A percentile compares a stretch with the other conserved stretches of the same genome.
phyloP scores from a whole-genome alignment of 2,113 vertebrate species.

The Bos javanicus region DNA sequence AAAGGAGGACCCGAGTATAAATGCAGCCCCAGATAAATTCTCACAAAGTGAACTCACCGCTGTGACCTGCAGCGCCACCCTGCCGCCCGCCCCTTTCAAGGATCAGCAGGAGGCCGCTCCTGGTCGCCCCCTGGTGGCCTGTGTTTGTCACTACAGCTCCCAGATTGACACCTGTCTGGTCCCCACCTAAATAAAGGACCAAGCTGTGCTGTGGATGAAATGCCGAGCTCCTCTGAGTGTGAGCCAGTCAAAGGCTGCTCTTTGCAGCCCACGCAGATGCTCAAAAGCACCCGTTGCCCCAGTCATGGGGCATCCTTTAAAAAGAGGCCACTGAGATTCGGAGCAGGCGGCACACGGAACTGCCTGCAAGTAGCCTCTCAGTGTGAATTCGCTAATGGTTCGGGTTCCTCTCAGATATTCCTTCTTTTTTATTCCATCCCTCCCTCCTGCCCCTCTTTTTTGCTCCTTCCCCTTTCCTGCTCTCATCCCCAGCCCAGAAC shows the following conservation, averaged over 20 bases:
- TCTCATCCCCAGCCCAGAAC: neutral
- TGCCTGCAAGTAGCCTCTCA: neutral
- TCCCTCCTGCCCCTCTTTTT: no score
- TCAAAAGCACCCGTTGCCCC: no score
- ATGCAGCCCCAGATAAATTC: no score
- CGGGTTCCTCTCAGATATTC: fast-evolving
- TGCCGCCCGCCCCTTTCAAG: no score
- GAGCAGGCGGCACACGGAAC: neutral
- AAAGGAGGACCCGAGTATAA: fast-evolving
- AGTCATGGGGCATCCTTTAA: neutral
- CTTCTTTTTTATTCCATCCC: neutral
- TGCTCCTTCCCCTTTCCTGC: neutral
- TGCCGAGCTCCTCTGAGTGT: fast-evolving
- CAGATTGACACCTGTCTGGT: neutral
- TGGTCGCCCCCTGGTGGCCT: neutral
- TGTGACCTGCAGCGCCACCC: no score
- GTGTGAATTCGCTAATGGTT: neutral
- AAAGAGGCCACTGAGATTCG: neutral
- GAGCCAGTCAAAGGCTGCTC: no score
- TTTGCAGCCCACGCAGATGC: neutral
- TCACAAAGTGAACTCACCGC: no score
- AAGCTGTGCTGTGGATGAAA: neutral
- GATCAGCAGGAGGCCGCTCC: neutral
- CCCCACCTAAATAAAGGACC: neutral
- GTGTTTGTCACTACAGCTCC: neutral